Percentiles rank a stretch among this genome's conserved stretches.
Conservation (phyloP, 1,140 invertebrate species). For the Aphidius ervi region DNA sequence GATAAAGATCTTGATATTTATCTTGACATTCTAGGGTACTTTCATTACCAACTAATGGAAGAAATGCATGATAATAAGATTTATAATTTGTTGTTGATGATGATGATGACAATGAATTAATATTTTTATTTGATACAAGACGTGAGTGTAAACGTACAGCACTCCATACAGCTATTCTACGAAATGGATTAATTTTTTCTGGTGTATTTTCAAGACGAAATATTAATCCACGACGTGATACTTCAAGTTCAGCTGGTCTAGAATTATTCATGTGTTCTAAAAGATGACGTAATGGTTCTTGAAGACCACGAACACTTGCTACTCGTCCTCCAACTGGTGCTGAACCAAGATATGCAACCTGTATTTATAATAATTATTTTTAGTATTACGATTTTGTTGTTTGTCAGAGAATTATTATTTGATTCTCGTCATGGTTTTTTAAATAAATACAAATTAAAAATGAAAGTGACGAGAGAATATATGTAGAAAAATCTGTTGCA, state of each 20-base stretch:
- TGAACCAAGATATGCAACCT: constrained; percentile 79
- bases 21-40: constrained; percentile 36
- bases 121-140: neutral
- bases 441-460: neutral
- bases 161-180: constrained; percentile 87
- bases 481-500: neutral
- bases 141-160: constrained; percentile 41
- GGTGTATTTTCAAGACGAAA: constrained; percentile 40
- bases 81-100: constrained; percentile 6
- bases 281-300: constrained; percentile 74
- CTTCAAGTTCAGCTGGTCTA: constrained; percentile 44
- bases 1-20: constrained; percentile 47
- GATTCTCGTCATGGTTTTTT: constrained; percentile 4
- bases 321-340: constrained; percentile 73
- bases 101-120: constrained; percentile 20
- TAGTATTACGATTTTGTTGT: neutral
- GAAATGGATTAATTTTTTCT: constrained; percentile 64
- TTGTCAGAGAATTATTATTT: too few relatives aligned
- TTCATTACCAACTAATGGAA: constrained; percentile 77
- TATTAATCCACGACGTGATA: constrained; percentile 44
- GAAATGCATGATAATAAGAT: constrained; percentile 65
- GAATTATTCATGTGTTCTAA: constrained; percentile 40
- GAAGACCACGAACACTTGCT: constrained; percentile 75
- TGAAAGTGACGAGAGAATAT: constrained; percentile 12
- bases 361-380: constrained; percentile 19